Evolutionary conservation across 2,888 invertebrate genomes (phyloP).

Genomic region (Mesochorus sp.): DNA sequence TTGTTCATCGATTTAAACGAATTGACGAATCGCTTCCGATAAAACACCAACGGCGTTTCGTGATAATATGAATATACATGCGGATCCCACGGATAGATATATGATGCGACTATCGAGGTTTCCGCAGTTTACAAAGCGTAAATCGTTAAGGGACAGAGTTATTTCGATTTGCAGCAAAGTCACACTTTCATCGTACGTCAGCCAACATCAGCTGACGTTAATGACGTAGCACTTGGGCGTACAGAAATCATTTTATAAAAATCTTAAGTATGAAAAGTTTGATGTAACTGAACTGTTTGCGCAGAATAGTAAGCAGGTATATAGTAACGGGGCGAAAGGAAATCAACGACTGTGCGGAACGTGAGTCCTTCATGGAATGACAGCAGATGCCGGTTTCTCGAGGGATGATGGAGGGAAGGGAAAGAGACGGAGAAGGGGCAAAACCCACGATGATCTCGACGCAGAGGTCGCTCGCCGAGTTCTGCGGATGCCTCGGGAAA

Average conservation of each 20-base stretch:
- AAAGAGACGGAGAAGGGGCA: neutral
- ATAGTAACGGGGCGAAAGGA: constrained; percentile 42
- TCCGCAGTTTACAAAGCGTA: too few species aligned
- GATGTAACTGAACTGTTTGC: too few species aligned
- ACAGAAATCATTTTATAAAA: too few species aligned
- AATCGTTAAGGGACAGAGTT: too few species aligned
- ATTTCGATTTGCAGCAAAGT: too few species aligned
- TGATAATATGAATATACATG: constrained; percentile 9
- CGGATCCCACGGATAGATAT: too few species aligned
- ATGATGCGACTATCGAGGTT: too few species aligned
- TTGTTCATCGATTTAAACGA: constrained; percentile 46
- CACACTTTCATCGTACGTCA: too few species aligned
- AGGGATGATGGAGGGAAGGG: constrained; percentile 4
- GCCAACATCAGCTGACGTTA: too few species aligned
- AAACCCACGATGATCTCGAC: constrained; percentile 34
- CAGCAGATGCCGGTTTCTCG: constrained; percentile 67
- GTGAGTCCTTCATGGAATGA: constrained; percentile 71
- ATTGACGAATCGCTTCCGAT: constrained; percentile 16
- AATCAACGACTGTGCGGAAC: constrained; percentile 65
- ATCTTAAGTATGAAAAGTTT: too few species aligned
- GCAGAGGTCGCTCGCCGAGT: constrained; percentile 10
- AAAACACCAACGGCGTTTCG: constrained; percentile 28
- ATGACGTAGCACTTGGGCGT: too few species aligned
- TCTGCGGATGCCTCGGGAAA: constrained; percentile 37
- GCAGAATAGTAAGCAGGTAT: too few species aligned